Percentiles rank a stretch among this genome's conserved stretches.
Conservation (phyloP, 2,888 invertebrate genomes). For the Oscheius sp. region DNA sequence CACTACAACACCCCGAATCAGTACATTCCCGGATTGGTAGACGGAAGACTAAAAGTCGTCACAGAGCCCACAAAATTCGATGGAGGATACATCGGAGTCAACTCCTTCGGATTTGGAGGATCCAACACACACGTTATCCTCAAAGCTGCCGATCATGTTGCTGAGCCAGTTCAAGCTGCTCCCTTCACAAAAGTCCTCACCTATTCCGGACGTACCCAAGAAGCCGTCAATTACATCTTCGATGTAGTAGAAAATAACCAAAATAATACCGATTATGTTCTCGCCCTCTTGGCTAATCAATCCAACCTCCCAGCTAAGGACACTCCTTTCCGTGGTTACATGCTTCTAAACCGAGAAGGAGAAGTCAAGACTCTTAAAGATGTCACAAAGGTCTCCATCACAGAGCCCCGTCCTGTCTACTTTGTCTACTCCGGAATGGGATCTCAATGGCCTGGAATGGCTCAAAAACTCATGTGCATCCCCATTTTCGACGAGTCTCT, state of each 20-base stretch:
- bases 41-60: slow-evolving; percentile 86
- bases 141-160: slow-evolving; percentile 47
- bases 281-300: slow-evolving; percentile 64
- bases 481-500: slow-evolving; percentile 84
- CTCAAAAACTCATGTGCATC: slow-evolving; percentile 82
- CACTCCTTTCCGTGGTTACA: slow-evolving; percentile 81
- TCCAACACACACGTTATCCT: slow-evolving; percentile 89
- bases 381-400: slow-evolving; percentile 66
- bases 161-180: slow-evolving; percentile 34
- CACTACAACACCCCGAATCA: slow-evolving; percentile 87
- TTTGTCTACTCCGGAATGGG: slow-evolving; percentile 98
- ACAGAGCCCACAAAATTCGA: slow-evolving; percentile 83
- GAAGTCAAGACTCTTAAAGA: slow-evolving; percentile 52
- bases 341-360: slow-evolving; percentile 77
- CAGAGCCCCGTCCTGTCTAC: slow-evolving; percentile 79
- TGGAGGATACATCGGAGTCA: slow-evolving; percentile 90
- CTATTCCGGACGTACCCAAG: slow-evolving; percentile 82
- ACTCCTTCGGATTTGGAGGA: slow-evolving; percentile 98
- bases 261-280: slow-evolving; percentile 58
- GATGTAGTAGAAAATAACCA: slow-evolving; percentile 64
- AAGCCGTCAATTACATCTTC: slow-evolving; percentile 63
- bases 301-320: slow-evolving; percentile 78
- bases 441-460: slow-evolving; percentile 97
- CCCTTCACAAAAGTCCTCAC: slow-evolving; percentile 62
- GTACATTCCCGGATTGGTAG: slow-evolving; percentile 87